phyloP scores from a whole-genome alignment of 2,113 vertebrate genomes.

The Neolamprologus devosi region DNA sequence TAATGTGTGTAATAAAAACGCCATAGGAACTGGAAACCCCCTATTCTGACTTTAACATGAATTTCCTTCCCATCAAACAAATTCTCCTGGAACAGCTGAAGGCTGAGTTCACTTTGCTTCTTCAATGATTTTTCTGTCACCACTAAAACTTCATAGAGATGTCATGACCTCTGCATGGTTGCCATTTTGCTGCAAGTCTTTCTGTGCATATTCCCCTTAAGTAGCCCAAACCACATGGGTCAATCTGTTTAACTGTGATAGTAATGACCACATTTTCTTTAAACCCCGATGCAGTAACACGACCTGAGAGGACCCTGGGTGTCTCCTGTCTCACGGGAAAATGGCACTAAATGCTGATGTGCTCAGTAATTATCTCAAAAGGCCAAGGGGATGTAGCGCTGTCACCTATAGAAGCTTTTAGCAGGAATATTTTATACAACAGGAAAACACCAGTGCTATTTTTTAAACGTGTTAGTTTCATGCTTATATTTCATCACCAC shows the following conservation, averaged over 20 bases:
- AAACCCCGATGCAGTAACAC: neutral
- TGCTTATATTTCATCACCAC: neutral
- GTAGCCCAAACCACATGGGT: neutral
- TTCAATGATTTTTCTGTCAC: neutral
- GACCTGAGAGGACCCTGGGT: neutral
- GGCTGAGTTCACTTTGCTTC: neutral
- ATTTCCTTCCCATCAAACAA: neutral
- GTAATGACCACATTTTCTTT: neutral
- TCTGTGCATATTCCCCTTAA: neutral
- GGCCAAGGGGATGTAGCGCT: neutral
- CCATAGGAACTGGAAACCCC: neutral
- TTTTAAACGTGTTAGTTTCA: neutral
- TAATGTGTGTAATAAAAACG: neutral
- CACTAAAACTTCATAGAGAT: fast-evolving
- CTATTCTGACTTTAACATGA: fast-evolving
- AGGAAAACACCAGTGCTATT: neutral
- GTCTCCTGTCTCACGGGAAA: neutral
- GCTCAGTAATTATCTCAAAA: neutral
- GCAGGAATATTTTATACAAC: neutral
- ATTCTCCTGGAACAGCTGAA: fast-evolving
- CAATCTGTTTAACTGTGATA: neutral
- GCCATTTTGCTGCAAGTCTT: neutral
- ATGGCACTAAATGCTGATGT: neutral
- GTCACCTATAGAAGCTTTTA: neutral
- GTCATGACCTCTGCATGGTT: neutral